A percentile compares a stretch with the other conserved stretches of the same genome.
phyloP scores from a whole-genome alignment of 92 coral and sea anemone species.

The Galaxea fascicularis region DNA sequence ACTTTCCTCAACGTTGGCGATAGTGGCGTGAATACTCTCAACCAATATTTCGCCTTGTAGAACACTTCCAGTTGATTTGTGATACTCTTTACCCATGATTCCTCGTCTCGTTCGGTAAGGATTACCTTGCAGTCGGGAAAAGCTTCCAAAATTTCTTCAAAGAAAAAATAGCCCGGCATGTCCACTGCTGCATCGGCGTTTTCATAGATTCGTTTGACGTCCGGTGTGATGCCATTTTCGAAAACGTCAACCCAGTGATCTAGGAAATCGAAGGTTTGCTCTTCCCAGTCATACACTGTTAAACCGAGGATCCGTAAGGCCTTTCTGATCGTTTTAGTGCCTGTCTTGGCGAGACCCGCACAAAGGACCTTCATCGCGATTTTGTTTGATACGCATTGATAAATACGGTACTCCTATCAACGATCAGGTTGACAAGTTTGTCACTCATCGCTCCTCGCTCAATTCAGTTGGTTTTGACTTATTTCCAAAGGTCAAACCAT shows the following conservation, averaged over 20 bases:
- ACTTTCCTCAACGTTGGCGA: slow-evolving; percentile 27
- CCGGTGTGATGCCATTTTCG: slow-evolving; percentile 10
- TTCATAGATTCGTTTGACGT: slow-evolving; percentile 35
- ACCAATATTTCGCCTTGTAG: neutral
- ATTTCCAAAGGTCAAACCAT: no score
- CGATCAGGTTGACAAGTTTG: no score
- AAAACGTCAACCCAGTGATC: slow-evolving; percentile 56
- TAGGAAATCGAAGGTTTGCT: slow-evolving; percentile 31
- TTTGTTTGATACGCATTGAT: no score
- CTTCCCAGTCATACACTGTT: slow-evolving; percentile 34
- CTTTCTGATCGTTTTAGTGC: neutral
- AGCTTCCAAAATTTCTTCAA: slow-evolving; percentile 52
- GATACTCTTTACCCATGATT: slow-evolving; percentile 28
- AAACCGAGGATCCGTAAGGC: slow-evolving; percentile 3
- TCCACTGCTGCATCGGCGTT: slow-evolving; percentile 50
- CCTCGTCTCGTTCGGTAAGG: slow-evolving; percentile 42
- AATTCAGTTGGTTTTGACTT: no score
- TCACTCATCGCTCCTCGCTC: no score
- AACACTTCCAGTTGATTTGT: neutral
- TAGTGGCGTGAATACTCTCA: neutral
- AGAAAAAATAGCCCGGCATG: slow-evolving; percentile 24
- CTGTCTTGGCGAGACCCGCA: neutral
- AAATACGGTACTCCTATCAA: no score
- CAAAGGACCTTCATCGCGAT: neutral
- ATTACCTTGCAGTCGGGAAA: slow-evolving; percentile 55